phyloP scores from a whole-genome alignment of 2,888 invertebrate species.

The Empis stercorea region DNA sequence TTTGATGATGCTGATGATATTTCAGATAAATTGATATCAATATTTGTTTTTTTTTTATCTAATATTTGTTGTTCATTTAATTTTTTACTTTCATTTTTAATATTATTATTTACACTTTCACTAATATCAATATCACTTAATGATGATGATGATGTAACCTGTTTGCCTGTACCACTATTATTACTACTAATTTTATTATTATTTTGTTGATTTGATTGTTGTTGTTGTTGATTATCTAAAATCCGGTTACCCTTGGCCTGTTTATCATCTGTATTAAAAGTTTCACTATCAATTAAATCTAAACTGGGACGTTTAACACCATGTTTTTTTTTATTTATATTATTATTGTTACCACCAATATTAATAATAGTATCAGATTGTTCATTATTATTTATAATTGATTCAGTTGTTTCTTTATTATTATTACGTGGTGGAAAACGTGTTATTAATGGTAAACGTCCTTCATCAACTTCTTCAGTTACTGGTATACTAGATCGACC shows the following conservation, averaged over 20 bases:
- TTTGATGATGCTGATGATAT: conserved; percentile 12
- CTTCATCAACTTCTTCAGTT: conserved; percentile 26
- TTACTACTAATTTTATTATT: too few species aligned
- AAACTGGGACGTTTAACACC: conserved; percentile 55
- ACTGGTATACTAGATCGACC: conserved; percentile 13
- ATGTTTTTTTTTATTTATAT: background rate
- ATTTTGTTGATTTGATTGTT: conserved; percentile 11
- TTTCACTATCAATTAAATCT: conserved; percentile 68
- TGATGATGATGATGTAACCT: background rate
- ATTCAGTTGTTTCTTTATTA: conserved; percentile 26
- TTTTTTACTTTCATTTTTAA: conserved; percentile 6
- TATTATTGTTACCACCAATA: conserved; percentile 18
- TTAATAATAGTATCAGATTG: conserved; percentile 47
- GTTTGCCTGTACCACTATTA: background rate
- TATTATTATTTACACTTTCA: background rate
- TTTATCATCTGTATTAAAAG: conserved; percentile 55
- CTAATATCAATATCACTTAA: background rate
- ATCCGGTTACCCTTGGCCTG: conserved; percentile 30
- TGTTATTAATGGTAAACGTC: conserved; percentile 65
- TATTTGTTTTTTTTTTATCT: conserved; percentile 16
- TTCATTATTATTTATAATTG: conserved; percentile 28
- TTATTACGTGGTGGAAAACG: conserved; percentile 60
- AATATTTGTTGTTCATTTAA: background rate
- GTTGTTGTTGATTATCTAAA: conserved; percentile 24
- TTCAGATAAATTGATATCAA: conserved; percentile 10